Evolutionary conservation across 2,888 invertebrate genomes (phyloP).

Genomic region (Ellobium chinense): DNA sequence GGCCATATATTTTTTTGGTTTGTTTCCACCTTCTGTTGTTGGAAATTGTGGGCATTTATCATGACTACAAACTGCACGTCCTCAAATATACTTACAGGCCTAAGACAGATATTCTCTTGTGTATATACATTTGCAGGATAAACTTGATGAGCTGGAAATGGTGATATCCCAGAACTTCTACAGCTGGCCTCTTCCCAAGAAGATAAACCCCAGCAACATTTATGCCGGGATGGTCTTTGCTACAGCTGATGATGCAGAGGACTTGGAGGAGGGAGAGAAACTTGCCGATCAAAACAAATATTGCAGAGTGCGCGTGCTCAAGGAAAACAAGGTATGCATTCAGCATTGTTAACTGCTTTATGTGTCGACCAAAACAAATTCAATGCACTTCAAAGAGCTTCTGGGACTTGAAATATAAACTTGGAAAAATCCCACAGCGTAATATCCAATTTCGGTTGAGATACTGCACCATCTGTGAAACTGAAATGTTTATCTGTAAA

Average conservation of each 20-base stretch:
- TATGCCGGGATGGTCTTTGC: constrained; percentile 31
- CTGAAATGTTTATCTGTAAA: too few species aligned
- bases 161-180: constrained; percentile 26
- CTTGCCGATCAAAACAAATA: constrained; percentile 17
- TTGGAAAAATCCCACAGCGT: too few species aligned
- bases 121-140: constrained; percentile 23
- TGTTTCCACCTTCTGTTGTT: too few species aligned
- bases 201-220: constrained; percentile 26
- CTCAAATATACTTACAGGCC: too few species aligned
- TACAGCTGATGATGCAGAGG: constrained; percentile 22
- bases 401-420: too few species aligned
- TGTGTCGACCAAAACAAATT: neutral
- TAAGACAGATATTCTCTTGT: too few species aligned
- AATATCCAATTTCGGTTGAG: too few species aligned
- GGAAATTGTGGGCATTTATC: too few species aligned
- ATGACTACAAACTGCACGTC: too few species aligned
- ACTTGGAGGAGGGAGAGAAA: constrained; percentile 12
- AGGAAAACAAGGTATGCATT: neutral
- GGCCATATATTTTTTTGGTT: too few species aligned
- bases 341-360: neutral
- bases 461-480: too few species aligned
- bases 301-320: constrained; percentile 30
- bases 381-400: neutral
- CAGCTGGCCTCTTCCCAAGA: constrained; percentile 16
- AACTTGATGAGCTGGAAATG: constrained; percentile 35